phyloP scores from a whole-genome alignment of 2,888 invertebrate genomes.

The Creontiades dilutus region DNA sequence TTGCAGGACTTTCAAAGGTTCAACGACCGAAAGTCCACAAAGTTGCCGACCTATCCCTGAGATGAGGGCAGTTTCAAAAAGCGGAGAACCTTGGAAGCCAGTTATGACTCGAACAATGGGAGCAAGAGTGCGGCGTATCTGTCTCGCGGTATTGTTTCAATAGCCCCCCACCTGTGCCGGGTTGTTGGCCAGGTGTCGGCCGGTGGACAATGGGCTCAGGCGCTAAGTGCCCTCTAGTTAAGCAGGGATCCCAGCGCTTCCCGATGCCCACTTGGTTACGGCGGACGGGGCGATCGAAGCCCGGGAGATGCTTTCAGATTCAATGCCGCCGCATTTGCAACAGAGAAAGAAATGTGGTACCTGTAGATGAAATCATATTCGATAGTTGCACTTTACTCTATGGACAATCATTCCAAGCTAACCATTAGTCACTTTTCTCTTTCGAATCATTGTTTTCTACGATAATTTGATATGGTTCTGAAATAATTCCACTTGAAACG shows the following conservation, averaged over 20 bases:
- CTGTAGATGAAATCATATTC: too few relatives aligned
- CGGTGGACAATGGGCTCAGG: constrained; percentile 3
- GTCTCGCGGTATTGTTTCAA: constrained; percentile 13
- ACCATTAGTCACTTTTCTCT: too few relatives aligned
- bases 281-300: background rate
- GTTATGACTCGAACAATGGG: constrained; percentile 2
- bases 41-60: background rate
- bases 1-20: background rate
- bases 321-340: background rate
- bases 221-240: constrained; percentile 21
- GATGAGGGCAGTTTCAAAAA: constrained; percentile 3
- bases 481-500: too few relatives aligned
- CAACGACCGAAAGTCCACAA: background rate
- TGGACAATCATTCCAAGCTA: too few relatives aligned
- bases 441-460: too few relatives aligned
- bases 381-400: too few relatives aligned
- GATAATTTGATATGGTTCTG: too few relatives aligned
- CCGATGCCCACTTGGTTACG: background rate
- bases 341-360: too few relatives aligned
- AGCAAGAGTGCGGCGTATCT: background rate
- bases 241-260: background rate
- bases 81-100: background rate
- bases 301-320: background rate
- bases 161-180: background rate
- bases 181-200: constrained; percentile 21